Evolutionary conservation across 2,797 vertebrate genomes (phyloP), one percentile per base, ranked within the genome.

Genomic region (Enoplosus armatus): DNA sequence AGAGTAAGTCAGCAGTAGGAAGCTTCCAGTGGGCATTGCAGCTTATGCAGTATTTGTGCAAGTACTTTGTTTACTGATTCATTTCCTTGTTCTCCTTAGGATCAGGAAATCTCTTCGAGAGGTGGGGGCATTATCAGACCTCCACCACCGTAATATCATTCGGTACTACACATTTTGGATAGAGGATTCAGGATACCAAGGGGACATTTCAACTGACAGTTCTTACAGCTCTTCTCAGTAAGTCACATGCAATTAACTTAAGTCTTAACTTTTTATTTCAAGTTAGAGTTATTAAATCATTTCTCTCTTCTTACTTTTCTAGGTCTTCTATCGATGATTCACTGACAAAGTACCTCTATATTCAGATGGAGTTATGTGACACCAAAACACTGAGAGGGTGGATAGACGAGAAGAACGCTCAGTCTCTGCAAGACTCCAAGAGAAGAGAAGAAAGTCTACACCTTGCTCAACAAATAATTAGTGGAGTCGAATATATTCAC

Each of bases 341-440:
- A n/a, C 0, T 8, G 0, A 0, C 0, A 3, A 0, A 0, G 5
- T 97, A 72, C 76, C 93, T 99, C 48, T 98, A 97, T 63, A 97
- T 99, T 80, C 86, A 94, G 84, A 96, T 98, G 97, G 97, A 98
- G 77, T 93, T 95, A 22, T 99, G 97, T 87, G 85, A 94, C 56
- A 58, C 87, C 61, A 93, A 93, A 37, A 95, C 96, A 4, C 72
- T 99, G 6, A 26, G 5, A 3, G 0, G 10, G 0, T 98, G 98
- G 97, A 95, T 98, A 70, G 0, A 33, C 0, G 0, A 75, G 0
- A 86, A 50, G 18, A 53, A 90, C 11, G 0, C 2, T 18, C 24
- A 3, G 2, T 0, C 41, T 8, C 16, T 0, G 0, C 0, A 22
- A 8, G 18, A 15, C 66, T 0, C 0, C 2, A 18, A 58, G 2